Percentiles rank a stretch among this genome's conserved stretches.
These are phyloP conservation scores for Neopipo cinnamomea DNA, from an alignment of 2,113 vertebrate species.

Conservation along the genomic window DNA sequence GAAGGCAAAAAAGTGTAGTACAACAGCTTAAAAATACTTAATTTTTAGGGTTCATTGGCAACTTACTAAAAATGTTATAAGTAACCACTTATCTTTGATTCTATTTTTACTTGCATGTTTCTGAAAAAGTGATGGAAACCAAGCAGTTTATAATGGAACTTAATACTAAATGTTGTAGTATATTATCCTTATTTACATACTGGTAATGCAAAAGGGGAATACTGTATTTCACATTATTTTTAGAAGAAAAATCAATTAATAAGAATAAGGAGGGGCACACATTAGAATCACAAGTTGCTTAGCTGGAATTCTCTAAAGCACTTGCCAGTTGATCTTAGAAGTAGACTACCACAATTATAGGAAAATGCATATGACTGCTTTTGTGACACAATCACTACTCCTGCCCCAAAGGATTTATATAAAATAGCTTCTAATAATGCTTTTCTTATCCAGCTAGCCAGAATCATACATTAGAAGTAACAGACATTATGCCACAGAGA, in stretches of 20 bases:
- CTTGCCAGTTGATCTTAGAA: neutral
- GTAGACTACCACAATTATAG: neutral
- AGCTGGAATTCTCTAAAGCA: neutral
- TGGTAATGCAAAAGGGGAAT: neutral
- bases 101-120: neutral
- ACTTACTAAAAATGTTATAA: neutral
- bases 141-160: constrained; percentile 8
- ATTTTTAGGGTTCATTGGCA: neutral
- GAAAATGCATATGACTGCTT: neutral
- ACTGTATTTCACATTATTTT: neutral
- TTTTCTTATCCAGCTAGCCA: neutral
- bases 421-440: neutral
- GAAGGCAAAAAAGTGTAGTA: neutral
- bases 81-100: neutral
- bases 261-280: neutral
- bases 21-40: constrained; percentile 7
- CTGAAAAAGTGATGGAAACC: neutral
- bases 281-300: neutral
- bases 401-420: neutral
- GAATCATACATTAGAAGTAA: neutral
- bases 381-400: neutral
- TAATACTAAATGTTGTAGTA: neutral
- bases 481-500: neutral
- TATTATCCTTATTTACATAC: neutral
- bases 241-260: neutral